Evolutionary conservation across 2,797 vertebrate species (phyloP).

Genomic region (Brachyrhaphis roseni): DNA sequence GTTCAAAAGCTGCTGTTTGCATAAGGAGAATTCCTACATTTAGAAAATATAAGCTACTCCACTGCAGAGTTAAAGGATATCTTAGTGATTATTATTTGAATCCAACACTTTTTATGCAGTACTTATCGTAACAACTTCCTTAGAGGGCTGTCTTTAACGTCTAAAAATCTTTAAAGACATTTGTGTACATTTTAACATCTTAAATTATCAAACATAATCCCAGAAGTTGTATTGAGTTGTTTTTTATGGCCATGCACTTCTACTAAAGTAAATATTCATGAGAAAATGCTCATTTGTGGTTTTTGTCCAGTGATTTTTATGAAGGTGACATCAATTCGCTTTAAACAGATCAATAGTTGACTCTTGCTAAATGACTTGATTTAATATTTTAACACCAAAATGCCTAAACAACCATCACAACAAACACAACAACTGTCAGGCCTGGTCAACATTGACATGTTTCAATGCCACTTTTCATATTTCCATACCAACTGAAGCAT

Average conservation of each 20-base stretch:
- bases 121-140: background rate
- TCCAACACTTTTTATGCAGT: background rate
- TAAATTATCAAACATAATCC: background rate
- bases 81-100: conserved; percentile 4
- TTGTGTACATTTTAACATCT: background rate
- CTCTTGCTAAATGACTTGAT: background rate
- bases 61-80: conserved; percentile 7
- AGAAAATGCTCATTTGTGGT: background rate
- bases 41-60: conserved; percentile 18
- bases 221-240: background rate
- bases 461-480: background rate
- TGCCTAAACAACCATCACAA: background rate
- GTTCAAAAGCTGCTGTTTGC: conserved; percentile 24
- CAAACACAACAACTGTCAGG: background rate
- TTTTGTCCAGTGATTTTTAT: background rate
- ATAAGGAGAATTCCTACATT: conserved; percentile 26
- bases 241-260: background rate
- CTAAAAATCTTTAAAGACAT: background rate
- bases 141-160: background rate
- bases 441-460: background rate
- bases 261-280: background rate
- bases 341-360: too few species aligned
- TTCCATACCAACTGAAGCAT: background rate
- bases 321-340: too few species aligned
- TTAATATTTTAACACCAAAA: background rate